phyloP scores from a whole-genome alignment of 1,140 invertebrate species.

The Mercenaria mercenaria region DNA sequence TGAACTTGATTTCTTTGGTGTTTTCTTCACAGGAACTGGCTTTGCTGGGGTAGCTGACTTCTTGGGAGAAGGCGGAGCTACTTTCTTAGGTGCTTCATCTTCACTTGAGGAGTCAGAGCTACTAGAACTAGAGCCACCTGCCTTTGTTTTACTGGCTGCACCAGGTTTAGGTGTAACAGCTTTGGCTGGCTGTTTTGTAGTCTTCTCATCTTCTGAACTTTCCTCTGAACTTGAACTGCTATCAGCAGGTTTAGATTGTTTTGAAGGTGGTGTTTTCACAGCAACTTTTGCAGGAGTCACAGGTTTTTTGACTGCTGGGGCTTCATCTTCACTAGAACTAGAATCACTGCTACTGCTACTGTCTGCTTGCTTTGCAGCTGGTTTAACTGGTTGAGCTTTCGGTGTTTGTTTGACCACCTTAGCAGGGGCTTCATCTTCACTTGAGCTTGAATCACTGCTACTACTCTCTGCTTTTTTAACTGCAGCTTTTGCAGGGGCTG shows the following conservation, averaged over 20 bases:
- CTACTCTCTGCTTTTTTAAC: constrained; percentile 28
- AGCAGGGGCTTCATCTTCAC: constrained; percentile 55
- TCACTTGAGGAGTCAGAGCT: constrained; percentile 29
- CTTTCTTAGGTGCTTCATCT: constrained; percentile 39
- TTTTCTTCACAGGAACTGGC: not conserved
- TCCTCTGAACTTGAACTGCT: constrained; percentile 51
- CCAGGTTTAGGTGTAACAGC: constrained; percentile 23
- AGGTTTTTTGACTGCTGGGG: constrained; percentile 29
- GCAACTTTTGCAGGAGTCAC: not conserved
- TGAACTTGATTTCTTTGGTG: constrained; percentile 11
- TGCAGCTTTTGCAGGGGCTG: not conserved
- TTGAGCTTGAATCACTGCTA: constrained; percentile 41
- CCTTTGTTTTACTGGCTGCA: constrained; percentile 26
- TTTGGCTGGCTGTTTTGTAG: constrained; percentile 38
- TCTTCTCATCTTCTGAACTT: constrained; percentile 55
- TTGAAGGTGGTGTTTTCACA: not conserved
- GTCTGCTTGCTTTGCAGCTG: constrained; percentile 19
- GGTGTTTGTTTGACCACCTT: constrained; percentile 53
- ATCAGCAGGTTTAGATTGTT: not conserved
- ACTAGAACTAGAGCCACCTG: constrained; percentile 25
- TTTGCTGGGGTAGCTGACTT: constrained; percentile 12
- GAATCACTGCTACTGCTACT: constrained; percentile 53
- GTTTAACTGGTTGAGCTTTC: constrained; percentile 23
- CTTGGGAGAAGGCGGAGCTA: too few relatives aligned
- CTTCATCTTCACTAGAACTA: constrained; percentile 63